phyloP scores from a whole-genome alignment of 2,888 invertebrate species.

The Pachycephus smyrnensis region DNA sequence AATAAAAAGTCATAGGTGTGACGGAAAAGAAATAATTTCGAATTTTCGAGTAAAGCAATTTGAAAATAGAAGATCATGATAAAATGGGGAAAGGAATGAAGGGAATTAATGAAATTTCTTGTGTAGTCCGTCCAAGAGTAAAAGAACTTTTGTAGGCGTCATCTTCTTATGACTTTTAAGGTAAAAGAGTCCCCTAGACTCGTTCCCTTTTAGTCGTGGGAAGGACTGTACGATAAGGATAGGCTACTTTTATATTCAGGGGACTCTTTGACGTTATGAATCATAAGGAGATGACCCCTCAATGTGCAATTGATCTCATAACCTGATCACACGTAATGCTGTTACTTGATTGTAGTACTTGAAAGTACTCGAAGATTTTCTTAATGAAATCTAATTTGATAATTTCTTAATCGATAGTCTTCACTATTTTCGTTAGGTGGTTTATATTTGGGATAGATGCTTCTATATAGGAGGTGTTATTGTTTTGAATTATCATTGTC shows the following conservation, averaged over 20 bases:
- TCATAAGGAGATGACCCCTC: background rate
- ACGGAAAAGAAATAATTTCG: background rate
- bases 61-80: background rate
- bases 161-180: background rate
- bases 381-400: background rate
- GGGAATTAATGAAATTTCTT: background rate
- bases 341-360: background rate
- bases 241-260: background rate
- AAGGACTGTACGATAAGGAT: too few species aligned
- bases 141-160: background rate
- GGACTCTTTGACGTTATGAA: background rate
- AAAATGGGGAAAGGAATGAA: too few species aligned
- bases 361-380: background rate
- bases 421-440: background rate
- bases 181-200: background rate
- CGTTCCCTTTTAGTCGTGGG: too few species aligned
- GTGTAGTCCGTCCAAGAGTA: background rate
- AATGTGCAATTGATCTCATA: background rate
- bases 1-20: background rate
- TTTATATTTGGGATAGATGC: background rate
- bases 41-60: background rate
- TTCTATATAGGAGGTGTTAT: background rate
- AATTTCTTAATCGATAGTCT: background rate
- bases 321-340: background rate
- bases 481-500: too few species aligned